Evolutionary conservation across 2,797 vertebrate species (phyloP), one percentile per base, ranked within the genome.

Genomic region (Dipus sagitta): DNA sequence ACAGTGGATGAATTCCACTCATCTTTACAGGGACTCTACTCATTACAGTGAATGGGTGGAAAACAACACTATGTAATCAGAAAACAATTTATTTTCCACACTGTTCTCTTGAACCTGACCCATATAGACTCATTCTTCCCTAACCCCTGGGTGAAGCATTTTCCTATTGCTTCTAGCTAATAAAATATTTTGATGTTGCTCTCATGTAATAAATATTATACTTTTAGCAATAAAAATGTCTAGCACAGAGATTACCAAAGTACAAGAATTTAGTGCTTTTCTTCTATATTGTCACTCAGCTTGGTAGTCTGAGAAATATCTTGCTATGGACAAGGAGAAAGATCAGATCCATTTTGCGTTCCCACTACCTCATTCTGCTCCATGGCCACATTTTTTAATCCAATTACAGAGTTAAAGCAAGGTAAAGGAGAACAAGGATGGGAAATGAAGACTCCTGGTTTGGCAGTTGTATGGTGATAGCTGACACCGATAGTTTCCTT

Each of bases 191-290:
- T 86, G 26, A 68, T 80, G 17, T 70, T 76, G 26, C 1, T 64
- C 34, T 74, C 76, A 86, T 14, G 24, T 88, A 28, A 6, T 72
- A 88, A 91, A 88, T 76, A 93, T 91, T 24, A 88, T 34, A 34
- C 38, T 83, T 76, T 95, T 60, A 38, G 65, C 54, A 62, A 84
- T 82, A 68, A 92, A 86, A 96, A 34, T 20, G 1, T 67, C 72
- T 78, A 70, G n/a, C 68, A 38, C 38, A 64, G n/a, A 30, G 8
- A 88, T 86, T 13, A 60, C 21, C 12, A 42, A 75, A 42, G 2
- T 68, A 86, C 17, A 62, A 14, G 26, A 94, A 80, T 62, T 20
- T 26, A 90, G 30, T 42, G 14, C 9, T 83, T 58, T 38, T 30
- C 10, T 14, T 1, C 42, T 14, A 12, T 26, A 65, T 3, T 15